phyloP scores from a whole-genome alignment of 2,888 invertebrate genomes.

The Stramonita haemastoma region DNA sequence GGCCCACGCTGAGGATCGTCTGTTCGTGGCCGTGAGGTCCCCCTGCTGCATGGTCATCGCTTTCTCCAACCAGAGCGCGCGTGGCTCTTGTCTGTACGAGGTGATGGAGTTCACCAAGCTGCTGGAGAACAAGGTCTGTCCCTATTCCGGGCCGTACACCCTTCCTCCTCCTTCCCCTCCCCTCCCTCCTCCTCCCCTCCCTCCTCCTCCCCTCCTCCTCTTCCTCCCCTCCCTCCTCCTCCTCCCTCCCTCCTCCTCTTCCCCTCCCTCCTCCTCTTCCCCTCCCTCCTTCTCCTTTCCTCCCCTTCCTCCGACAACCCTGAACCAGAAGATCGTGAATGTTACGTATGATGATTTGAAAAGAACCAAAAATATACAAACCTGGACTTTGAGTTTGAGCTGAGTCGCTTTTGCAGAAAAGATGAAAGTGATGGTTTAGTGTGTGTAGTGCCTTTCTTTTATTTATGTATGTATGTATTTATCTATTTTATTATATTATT shows the following conservation, averaged over 20 bases:
- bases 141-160: not conserved
- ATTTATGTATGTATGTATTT: no score
- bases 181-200: not conserved
- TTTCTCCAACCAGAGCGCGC: constrained; percentile 24
- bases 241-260: no score
- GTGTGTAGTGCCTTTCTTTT: no score
- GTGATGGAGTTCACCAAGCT: constrained; percentile 37
- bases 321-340: no score
- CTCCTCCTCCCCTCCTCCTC: not conserved
- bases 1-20: not conserved
- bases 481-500: no score
- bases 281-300: constrained; percentile 15
- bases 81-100: constrained; percentile 35
- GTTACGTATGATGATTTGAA: no score
- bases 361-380: no score
- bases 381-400: no score
- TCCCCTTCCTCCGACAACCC: not conserved
- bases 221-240: no score
- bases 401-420: no score
- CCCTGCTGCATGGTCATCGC: constrained; percentile 27
- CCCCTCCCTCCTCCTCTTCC: constrained; percentile 11
- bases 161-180: not conserved
- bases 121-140: constrained; percentile 25
- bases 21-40: constrained; percentile 27
- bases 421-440: no score